Conservation (phyloP, 2,113 vertebrate species). For the Phyllopteryx taeniolatus region DNA sequence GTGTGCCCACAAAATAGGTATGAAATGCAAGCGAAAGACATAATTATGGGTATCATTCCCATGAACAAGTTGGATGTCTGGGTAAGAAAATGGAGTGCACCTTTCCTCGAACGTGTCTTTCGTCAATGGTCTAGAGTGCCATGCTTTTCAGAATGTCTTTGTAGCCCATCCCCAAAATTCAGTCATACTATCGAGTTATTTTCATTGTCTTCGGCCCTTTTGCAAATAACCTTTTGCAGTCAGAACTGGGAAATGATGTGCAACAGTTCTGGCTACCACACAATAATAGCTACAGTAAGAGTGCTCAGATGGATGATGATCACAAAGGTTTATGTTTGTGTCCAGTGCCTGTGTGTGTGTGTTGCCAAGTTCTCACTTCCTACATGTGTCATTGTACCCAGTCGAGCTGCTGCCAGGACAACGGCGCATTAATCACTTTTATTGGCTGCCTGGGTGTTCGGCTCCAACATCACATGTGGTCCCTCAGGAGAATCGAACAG, state of each 20-base stretch:
- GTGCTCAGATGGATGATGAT: conserved; percentile 23
- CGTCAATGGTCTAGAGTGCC: no score
- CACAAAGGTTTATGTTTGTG: conserved; percentile 11
- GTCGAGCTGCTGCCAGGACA: conserved; percentile 53
- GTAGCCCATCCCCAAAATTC: no score
- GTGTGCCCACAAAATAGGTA: no score
- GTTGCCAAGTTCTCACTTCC: conserved; percentile 9
- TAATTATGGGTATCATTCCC: no score
- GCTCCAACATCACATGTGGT: conserved; percentile 48
- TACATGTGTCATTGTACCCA: conserved; percentile 46
- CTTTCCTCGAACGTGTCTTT: no score
- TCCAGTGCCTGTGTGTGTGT: conserved; percentile 5
- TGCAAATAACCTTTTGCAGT: neutral
- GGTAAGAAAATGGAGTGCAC: no score
- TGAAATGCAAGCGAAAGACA: no score
- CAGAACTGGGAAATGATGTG: neutral
- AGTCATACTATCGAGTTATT: no score
- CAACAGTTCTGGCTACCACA: neutral
- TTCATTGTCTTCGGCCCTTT: no score
- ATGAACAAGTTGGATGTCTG: no score
- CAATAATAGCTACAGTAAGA: conserved; percentile 14
- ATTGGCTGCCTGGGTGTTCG: conserved; percentile 59
- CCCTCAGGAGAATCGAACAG: conserved; percentile 42
- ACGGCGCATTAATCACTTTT: conserved; percentile 71
- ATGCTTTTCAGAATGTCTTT: no score